Conservation (phyloP, 2,888 invertebrate species). For the Neria commutata region DNA sequence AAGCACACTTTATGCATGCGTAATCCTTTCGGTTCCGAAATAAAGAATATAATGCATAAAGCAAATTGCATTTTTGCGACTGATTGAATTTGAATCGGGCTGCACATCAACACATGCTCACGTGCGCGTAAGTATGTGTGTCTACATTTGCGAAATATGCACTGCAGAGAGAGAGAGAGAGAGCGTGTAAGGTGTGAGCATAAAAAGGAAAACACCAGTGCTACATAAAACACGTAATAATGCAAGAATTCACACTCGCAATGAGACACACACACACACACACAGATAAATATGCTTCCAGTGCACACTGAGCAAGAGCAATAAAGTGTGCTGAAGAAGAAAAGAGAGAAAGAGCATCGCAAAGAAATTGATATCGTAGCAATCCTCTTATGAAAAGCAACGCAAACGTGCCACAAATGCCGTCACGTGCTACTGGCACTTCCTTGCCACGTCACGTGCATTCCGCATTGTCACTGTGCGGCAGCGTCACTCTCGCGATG, state of each 20-base stretch:
- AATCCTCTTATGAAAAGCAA: no score
- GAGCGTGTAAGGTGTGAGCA: no score
- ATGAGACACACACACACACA: neutral
- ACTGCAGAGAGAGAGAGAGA: no score
- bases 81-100: neutral
- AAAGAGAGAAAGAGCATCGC: neutral
- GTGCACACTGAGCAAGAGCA: neutral
- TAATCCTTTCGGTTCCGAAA: neutral
- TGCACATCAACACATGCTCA: neutral
- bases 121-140: no score
- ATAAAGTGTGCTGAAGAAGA: no score
- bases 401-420: slow-evolving; percentile 31
- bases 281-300: neutral
- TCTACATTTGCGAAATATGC: no score
- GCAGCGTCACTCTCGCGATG: no score
- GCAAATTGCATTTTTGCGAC: neutral
- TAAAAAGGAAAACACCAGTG: neutral
- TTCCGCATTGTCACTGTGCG: neutral
- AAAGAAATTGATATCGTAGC: no score
- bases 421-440: slow-evolving; percentile 33
- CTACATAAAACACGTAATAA: neutral
- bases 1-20: neutral
- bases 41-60: neutral
- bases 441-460: slow-evolving; percentile 30
- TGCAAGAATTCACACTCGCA: neutral